These are phyloP conservation scores for Ammodytes marinus DNA, from an alignment of 2,113 vertebrate species.

Conservation along the genomic window DNA sequence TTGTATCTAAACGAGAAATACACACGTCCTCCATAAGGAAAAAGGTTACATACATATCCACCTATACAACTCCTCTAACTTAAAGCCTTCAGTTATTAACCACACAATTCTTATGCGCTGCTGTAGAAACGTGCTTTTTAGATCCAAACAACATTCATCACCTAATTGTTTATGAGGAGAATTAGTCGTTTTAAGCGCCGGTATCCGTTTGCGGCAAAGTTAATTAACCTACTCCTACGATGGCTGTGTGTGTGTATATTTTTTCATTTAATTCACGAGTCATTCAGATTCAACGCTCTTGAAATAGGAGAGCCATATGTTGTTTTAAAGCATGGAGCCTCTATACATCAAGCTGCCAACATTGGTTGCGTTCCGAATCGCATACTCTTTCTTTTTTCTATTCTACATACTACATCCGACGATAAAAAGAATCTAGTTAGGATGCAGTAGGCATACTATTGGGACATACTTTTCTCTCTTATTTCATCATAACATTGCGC, in stretches of 20 bases:
- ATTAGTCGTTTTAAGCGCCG: slow-evolving; percentile 32
- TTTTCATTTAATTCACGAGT: slow-evolving; percentile 29
- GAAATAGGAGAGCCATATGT: slow-evolving; percentile 25
- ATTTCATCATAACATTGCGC: no score
- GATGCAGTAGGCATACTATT: no score
- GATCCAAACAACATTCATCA: slow-evolving; percentile 51
- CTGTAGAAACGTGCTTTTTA: slow-evolving; percentile 20
- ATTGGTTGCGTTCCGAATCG: background rate
- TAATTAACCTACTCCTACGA: slow-evolving; percentile 62
- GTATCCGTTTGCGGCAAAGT: slow-evolving; percentile 16
- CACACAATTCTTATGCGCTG: slow-evolving; percentile 27
- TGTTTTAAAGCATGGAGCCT: background rate
- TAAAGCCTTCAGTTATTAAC: slow-evolving; percentile 36
- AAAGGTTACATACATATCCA: slow-evolving; percentile 28
- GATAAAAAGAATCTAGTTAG: no score
- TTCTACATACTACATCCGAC: background rate
- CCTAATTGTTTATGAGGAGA: slow-evolving; percentile 55
- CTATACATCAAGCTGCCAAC: slow-evolving; percentile 9
- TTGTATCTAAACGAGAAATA: slow-evolving; percentile 35
- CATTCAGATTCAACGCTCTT: slow-evolving; percentile 52
- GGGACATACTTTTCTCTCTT: no score
- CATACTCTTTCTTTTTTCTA: background rate
- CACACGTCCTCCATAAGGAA: background rate
- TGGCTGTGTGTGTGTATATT: slow-evolving; percentile 16
- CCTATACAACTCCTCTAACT: background rate